Percentiles rank a stretch among this genome's conserved stretches.
phyloP scores from a whole-genome alignment of 92 coral and sea anemone genomes.

The Palythoa grandiflora region DNA sequence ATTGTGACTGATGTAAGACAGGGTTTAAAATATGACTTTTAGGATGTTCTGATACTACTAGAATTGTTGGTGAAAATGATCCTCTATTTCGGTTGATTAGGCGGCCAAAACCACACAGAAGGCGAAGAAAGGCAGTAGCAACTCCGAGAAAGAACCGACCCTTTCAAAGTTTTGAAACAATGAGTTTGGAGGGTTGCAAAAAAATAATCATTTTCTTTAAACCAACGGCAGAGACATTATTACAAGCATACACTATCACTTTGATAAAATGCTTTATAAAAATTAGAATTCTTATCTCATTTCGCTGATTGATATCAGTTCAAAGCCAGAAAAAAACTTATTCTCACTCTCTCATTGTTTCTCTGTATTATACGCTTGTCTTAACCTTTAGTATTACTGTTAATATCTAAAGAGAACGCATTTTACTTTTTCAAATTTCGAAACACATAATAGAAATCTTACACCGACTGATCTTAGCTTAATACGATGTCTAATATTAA shows the following conservation, averaged over 20 bases:
- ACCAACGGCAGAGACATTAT: background rate
- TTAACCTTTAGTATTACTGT: no score
- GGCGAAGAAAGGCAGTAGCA: conserved; percentile 43
- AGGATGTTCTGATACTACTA: background rate
- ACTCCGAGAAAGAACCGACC: conserved; percentile 52
- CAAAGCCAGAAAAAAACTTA: no score
- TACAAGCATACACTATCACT: background rate
- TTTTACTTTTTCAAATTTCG: no score
- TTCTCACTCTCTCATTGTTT: no score
- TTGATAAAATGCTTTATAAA: conserved; percentile 42
- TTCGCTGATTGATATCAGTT: conserved; percentile 33
- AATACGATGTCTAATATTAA: background rate
- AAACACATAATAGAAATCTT: no score
- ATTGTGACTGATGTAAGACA: background rate
- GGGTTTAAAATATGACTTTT: conserved; percentile 43
- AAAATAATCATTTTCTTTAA: conserved; percentile 21
- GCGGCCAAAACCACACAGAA: conserved; percentile 11
- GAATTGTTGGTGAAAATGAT: background rate
- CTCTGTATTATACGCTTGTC: no score
- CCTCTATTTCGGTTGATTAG: conserved; percentile 10
- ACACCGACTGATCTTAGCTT: no score
- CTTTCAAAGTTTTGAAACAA: conserved; percentile 16
- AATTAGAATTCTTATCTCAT: conserved; percentile 26
- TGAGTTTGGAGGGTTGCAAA: conserved; percentile 47
- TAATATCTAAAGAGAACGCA: no score